Evolutionary conservation across 2,888 invertebrate genomes (phyloP), one percentile per base, ranked within the genome.

Genomic region (Trachelus tabidus): DNA sequence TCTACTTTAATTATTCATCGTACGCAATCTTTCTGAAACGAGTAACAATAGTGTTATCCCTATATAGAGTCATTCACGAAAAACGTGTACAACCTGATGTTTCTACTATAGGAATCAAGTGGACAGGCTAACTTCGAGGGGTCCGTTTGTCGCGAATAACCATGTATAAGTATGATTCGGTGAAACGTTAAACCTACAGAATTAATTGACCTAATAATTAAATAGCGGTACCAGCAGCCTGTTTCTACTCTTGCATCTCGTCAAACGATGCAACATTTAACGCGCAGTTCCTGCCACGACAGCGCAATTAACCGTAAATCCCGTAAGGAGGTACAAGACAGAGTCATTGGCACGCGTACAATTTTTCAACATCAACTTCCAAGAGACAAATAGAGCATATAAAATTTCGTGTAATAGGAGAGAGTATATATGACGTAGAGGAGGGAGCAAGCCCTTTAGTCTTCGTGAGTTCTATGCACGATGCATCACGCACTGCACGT

Each of bases 371-470:
- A 35, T 75, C 74, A 77, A 35, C 33, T 75, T 37, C 75, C 12
- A 83, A 34, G 74, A 82, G 76, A 76, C 80, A 84, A 80, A 80
- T 69, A 83, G 75, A 81, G 80, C 79, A 81, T 81, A 81, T 80
- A 69, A 34, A 34, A 83, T 81, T 79, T 79, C 79, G 81, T 84
- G 81, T 83, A 82, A 76, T 82, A 81, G 84, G 88, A 87, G 89
- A 89, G 90, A 89, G 90, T 90, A 90, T 90, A 90, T 88, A 90
- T 90, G 89, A 87, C 88, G 86, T 85, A 83, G 86, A 81, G 79
- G 79, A 80, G 83, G 84, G 83, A 82, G 85, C 79, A 83, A 85
- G 85, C 83, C 86, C 86, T 87, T 90, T 90, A 90, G 90, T 90
- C 87, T 85, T 83, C 83, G 85, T 84, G 84, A 85, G 84, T 81